phyloP scores from a whole-genome alignment of 2,113 vertebrate species.

The Gasterosteus nipponicus region DNA sequence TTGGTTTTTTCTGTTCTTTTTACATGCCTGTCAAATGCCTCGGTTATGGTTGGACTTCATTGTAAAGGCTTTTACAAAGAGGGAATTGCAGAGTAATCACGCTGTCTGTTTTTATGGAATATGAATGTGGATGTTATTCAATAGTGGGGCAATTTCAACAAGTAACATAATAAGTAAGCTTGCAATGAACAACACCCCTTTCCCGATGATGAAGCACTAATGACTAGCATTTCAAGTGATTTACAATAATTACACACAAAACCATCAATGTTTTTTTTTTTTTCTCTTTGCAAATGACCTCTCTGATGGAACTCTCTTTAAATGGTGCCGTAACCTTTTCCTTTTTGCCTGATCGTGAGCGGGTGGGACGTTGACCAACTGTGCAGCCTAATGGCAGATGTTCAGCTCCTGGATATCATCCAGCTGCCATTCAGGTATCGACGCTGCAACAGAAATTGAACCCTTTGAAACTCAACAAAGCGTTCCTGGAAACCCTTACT shows the following conservation, averaged over 20 bases:
- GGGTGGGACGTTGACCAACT: constrained; percentile 14
- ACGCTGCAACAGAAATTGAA: constrained; percentile 23
- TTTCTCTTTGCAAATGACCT: constrained; percentile 64
- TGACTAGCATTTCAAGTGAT: constrained; percentile 70
- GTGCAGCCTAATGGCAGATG: constrained; percentile 33
- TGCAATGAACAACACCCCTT: constrained; percentile 66
- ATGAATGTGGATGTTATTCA: constrained; percentile 63
- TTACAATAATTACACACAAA: constrained; percentile 81
- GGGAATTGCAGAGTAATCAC: constrained; percentile 52
- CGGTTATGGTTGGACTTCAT: constrained; percentile 64
- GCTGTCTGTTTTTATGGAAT: constrained; percentile 59
- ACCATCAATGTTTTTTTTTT: constrained; percentile 51
- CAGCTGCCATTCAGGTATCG: constrained; percentile 50
- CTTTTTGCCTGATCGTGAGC: constrained; percentile 41
- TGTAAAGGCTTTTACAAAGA: constrained; percentile 65
- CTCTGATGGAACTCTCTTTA: constrained; percentile 61
- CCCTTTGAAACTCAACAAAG: constrained; percentile 11
- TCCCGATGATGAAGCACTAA: constrained; percentile 68
- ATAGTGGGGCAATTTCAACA: constrained; percentile 62
- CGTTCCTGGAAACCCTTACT: constrained; percentile 2
- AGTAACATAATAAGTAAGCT: constrained; percentile 68
- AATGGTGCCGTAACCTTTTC: constrained; percentile 59
- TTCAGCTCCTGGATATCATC: constrained; percentile 29
- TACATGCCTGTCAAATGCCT: constrained; percentile 56
- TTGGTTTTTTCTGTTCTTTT: neutral